Evolutionary conservation across 2,888 invertebrate species (phyloP), one percentile per base, ranked within the genome.

Genomic region (Platerodrilus igneus): DNA sequence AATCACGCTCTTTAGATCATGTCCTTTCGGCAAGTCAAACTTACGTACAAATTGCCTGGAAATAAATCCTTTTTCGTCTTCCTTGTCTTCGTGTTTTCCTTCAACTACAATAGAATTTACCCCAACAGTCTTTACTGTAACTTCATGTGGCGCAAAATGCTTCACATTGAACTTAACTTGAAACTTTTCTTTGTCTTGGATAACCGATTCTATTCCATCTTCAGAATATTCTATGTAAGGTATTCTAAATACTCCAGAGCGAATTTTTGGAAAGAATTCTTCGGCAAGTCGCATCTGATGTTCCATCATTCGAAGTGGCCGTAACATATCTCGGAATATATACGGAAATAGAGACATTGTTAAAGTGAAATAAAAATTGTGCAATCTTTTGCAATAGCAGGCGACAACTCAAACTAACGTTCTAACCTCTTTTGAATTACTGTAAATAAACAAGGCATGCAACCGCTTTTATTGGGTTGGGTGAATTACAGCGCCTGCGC

Each of bases 1-100:
- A 42, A 78, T 76, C 1, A 89, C 81, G 27, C 79, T 75, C 44
- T 79, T 79, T 4, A 84, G 74, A 41, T 89, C 83, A 38, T 83
- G 84, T 0, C 81, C 85, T 53, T 82, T 78, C 0, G 90, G 89
- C 32, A 90, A 62, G 29, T 79, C 62, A 61, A 88, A 90, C 42
- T 83, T 76, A 29, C 89, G 74, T 43, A 83, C 77, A 54, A 89
- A 85, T 48, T 88, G 84, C 37, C 86, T 76, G 22, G 81, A 79
- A 14, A 86, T 79, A 63, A 77, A 81, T 14, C 48, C 48, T 10
- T 32, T 19, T 3, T 46, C 37, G 14, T 45, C 48, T n/a, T 47
- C 23, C 8, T 48, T 37, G 8, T 40, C 38, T 21, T 51, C 48
- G 18, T 48, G 48, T 18, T 46, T 51, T 1, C 46, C 51, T 29